Base-by-base conservation (phyloP, 2,888 invertebrate genomes). In the Eupithecia inturbata region DNA sequence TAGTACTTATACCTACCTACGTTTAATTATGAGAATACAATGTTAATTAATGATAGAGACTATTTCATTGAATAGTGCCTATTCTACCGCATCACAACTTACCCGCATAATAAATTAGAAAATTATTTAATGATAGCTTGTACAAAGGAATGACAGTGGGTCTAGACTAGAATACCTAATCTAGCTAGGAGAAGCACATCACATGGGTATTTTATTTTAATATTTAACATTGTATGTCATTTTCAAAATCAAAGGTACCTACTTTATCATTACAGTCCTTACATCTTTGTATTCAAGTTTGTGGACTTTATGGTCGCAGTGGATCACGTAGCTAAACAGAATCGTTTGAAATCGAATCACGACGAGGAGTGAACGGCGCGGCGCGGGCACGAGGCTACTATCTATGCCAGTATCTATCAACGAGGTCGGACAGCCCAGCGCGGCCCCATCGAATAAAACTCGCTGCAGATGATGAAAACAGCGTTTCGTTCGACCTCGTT, bases 371-470 rank as follows among this genome's bases (percentile, higher is more conserved):
- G 83, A 84, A 82, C 84, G 85, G 84, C 78, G 72, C 84, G 85
- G 84, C 78, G 72, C 67, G 60, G 78, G 28, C 63, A 19, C 60
- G 77, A 73, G 67, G 60, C 80, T 82, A 80, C 83, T 87, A 86
- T 86, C 88, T 85, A 87, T 86, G 81, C 85, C 85, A 79, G 85
- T 87, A 84, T 85, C 82, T 85, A 78, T 66, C 57, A 78, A 82
- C 90, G 88, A 88, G 90, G 88, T 85, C 90, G 86, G 78, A 70
- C 85, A 87, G 89, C 92, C 92, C 91, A 85, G 74, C 82, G 91
- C 81, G 93, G 92, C 93, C 92, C 91, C 92, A 89, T 90, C 90
- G 87, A 88, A 90, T 89, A 88, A 90, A 91, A 91, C 88, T 85
- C 83, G 85, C 83, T 87, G 85, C 82, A 89, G 89, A 89, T 92